These are phyloP conservation scores for Oreochromis grahami DNA, from an alignment of 2,797 vertebrate species.

Conservation along the genomic window DNA sequence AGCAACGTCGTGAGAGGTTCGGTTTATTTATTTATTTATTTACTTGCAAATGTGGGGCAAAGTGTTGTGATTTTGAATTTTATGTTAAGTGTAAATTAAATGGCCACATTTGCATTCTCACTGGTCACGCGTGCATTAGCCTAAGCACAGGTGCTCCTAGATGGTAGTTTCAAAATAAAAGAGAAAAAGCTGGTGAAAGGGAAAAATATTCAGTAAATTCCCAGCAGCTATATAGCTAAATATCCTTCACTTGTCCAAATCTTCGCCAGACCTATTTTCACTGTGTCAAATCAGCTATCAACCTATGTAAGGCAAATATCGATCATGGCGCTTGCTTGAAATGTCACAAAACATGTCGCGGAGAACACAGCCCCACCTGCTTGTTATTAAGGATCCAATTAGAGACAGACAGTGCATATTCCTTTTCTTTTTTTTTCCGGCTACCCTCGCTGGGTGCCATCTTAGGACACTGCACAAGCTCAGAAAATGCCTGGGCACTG, in stretches of 20 bases:
- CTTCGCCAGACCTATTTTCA: constrained; percentile 14
- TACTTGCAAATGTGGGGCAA: not conserved
- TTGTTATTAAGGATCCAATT: constrained; percentile 62
- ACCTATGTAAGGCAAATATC: constrained; percentile 20
- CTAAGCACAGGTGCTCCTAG: constrained; percentile 2
- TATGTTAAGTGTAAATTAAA: not conserved
- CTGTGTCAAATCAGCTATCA: constrained; percentile 26
- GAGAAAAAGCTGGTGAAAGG: not conserved
- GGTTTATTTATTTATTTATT: not conserved
- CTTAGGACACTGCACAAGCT: constrained; percentile 60
- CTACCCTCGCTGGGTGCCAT: constrained; percentile 55
- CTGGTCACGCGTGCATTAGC: not conserved
- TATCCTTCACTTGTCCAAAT: constrained; percentile 23
- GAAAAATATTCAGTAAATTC: constrained; percentile 15
- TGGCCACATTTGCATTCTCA: not conserved
- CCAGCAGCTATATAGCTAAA: not conserved
- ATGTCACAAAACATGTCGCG: constrained; percentile 19
- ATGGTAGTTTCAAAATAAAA: not conserved
- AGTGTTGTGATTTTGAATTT: not conserved
- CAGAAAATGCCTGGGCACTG: constrained; percentile 60
- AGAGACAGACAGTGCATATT: constrained; percentile 44
- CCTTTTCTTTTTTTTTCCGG: constrained; percentile 14
- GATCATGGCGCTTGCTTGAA: constrained; percentile 16
- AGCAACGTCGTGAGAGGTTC: not conserved
- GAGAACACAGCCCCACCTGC: constrained; percentile 38